These are phyloP conservation scores for Conus canariensis DNA, from an alignment of 2,888 invertebrate species.

Conservation along the genomic window DNA sequence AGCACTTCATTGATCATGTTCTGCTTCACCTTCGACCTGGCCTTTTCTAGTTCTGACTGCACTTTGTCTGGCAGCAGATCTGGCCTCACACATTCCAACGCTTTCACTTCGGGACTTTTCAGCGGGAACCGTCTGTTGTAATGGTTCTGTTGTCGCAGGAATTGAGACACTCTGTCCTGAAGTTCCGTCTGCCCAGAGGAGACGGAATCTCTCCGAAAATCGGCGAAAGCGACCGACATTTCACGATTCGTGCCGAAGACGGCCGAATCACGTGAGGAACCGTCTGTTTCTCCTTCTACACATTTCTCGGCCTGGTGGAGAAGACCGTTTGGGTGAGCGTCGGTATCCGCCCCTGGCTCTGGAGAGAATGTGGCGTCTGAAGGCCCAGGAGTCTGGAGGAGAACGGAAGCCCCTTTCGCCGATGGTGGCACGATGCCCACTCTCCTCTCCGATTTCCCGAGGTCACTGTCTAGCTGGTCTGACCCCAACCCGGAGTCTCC, in stretches of 20 bases:
- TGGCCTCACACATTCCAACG: background rate
- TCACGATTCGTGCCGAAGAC: background rate
- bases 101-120: background rate
- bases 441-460: background rate
- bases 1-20: conserved; percentile 18
- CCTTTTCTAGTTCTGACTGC: background rate
- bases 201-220: background rate
- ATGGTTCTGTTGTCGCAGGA: background rate
- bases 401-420: background rate
- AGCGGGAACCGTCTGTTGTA: conserved; percentile 29
- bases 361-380: background rate
- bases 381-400: background rate
- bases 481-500: background rate
- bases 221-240: background rate
- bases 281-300: background rate
- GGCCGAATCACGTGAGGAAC: background rate
- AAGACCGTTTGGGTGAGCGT: background rate
- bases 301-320: background rate
- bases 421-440: background rate
- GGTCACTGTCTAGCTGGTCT: background rate
- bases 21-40: background rate
- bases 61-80: background rate
- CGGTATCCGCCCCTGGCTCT: background rate
- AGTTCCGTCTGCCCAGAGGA: background rate
- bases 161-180: conserved; percentile 6